Base-by-base conservation (phyloP, 2,113 vertebrate species). In the Nanger granti region DNA sequence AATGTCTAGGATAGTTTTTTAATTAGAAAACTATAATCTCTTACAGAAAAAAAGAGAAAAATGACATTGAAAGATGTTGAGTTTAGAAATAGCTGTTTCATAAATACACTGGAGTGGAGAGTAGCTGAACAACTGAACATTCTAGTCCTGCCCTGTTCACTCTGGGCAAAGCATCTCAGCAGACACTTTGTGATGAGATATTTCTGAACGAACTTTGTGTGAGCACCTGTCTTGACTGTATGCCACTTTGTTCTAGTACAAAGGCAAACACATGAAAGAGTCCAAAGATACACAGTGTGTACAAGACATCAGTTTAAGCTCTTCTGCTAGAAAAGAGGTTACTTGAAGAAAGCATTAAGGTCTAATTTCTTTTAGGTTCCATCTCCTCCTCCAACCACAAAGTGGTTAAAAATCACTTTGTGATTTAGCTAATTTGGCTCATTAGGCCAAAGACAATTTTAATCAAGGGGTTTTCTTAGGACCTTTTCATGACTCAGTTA, bases 31-130 rank as follows among this genome's bases (percentile, higher is more conserved):
- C 18, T 54, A 17, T 90, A 49, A 57, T 66, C 28, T 92, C 28
- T 91, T 52, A 37, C 3, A 57, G 44, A 82, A 91, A 94, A 66
- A 49, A 52, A 34, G 93, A 31, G 22, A 84, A 83, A 94, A 91
- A 76, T 90, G 12, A 84, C 49, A 29, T 94, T 24, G 55, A 89
- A 90, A 64, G 15, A 57, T 52, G 13, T n/a, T 11, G 26, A 6
- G 89, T 87, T 94, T 59, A 79, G 69, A 85, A 97, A 52, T 55
- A 44, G 34, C 66, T 47, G 22, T 29, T 87, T 91, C 41, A 41
- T 91, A 59, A 64, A 54, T 69, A 26, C 17, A 60, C 0, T 57
- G 80, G 6, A 20, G 26, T 89, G 44, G 52, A 83, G 9, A 95
- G 28, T 37, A 20, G 8, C 37, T 91, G 82, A 91, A 73, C 22